Evolutionary conservation across 2,797 vertebrate species (phyloP).

Genomic region (Gallinago stenura): DNA sequence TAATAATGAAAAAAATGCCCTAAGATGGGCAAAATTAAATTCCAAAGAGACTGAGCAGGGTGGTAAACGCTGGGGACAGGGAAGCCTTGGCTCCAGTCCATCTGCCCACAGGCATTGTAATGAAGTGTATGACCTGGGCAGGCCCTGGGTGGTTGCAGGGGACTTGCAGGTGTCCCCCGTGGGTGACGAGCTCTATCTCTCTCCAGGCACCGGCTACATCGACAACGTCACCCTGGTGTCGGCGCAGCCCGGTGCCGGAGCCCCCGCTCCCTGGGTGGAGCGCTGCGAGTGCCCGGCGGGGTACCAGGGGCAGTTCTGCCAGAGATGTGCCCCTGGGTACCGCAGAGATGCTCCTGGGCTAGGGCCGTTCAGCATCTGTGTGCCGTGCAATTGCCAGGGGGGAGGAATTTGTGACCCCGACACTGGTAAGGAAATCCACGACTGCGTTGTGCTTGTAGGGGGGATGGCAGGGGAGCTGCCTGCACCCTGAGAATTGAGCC

Average conservation of each 20-base stretch:
- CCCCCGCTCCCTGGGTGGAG: slow-evolving; percentile 88
- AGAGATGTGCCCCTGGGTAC: slow-evolving; percentile 87
- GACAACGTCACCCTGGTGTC: slow-evolving; percentile 87
- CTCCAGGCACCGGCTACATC: slow-evolving; percentile 89
- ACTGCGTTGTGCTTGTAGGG: rapidly evolving
- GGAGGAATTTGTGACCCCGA: slow-evolving; percentile 88
- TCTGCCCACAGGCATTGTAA: rapidly evolving
- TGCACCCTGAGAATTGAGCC: rapidly evolving
- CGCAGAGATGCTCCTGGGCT: slow-evolving; percentile 72
- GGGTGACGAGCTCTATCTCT: neutral
- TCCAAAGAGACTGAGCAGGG: neutral
- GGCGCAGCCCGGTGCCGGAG: slow-evolving; percentile 75
- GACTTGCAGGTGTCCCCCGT: rapidly evolving
- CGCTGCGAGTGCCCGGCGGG: slow-evolving; percentile 84
- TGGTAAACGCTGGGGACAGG: neutral
- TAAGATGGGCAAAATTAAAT: neutral
- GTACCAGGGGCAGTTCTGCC: slow-evolving; percentile 87
- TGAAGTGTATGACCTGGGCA: rapidly evolving
- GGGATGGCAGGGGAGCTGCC: neutral
- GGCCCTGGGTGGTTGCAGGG: rapidly evolving
- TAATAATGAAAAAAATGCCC: neutral
- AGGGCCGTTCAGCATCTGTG: slow-evolving; percentile 85
- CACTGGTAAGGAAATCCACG: slow-evolving; percentile 80
- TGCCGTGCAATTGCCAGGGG: slow-evolving; percentile 86
- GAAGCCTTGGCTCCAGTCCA: neutral